Evolutionary conservation across 2,888 invertebrate genomes (phyloP).

Genomic region (Harpalus rubripes): DNA sequence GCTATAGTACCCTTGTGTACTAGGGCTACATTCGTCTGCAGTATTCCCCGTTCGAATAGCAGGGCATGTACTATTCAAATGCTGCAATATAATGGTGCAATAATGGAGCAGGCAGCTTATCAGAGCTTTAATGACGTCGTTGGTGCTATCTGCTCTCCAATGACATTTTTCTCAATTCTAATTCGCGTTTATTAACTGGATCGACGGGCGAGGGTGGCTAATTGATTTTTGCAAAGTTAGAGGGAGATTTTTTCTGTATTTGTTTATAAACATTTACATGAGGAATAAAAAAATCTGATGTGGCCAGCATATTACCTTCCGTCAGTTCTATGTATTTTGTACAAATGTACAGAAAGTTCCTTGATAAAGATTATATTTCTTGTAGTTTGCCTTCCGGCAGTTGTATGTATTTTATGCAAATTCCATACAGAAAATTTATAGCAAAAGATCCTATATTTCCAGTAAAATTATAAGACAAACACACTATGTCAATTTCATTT

Average conservation of each 20-base stretch:
- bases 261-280: background rate
- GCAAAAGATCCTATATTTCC: too few relatives aligned
- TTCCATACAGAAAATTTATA: too few relatives aligned
- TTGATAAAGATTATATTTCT: too few relatives aligned
- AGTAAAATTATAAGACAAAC: too few relatives aligned
- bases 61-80: slow-evolving; percentile 72
- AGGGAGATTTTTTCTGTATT: background rate
- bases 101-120: slow-evolving; percentile 73
- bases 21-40: background rate
- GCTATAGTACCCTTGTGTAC: background rate
- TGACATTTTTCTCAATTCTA: slow-evolving; percentile 71
- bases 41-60: background rate
- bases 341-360: too few relatives aligned
- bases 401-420: too few relatives aligned
- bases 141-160: slow-evolving; percentile 71
- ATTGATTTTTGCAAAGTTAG: background rate
- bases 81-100: slow-evolving; percentile 74
- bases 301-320: too few relatives aligned
- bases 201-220: background rate
- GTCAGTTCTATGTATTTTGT: too few relatives aligned
- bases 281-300: too few relatives aligned
- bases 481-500: too few relatives aligned
- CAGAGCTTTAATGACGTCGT: slow-evolving; percentile 73
- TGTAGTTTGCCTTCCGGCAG: too few relatives aligned
- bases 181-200: slow-evolving; percentile 65